A percentile compares a stretch with the other conserved stretches of the same genome.
Evolutionary conservation across 2,797 vertebrate genomes (phyloP).

Genomic region (Enteromius radiatus): DNA sequence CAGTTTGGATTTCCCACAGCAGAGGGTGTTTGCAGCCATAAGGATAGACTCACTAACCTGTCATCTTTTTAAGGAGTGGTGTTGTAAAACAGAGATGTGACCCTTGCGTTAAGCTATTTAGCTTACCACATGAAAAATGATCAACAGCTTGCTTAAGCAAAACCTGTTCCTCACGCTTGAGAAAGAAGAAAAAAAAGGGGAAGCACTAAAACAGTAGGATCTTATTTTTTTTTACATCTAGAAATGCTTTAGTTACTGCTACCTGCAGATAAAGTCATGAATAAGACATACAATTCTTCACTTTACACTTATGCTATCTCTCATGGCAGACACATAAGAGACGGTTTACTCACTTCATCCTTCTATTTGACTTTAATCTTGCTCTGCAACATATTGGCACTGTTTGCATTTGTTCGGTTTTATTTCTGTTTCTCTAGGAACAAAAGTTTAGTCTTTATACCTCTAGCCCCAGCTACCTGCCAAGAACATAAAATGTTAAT

Average conservation of each 20-base stretch:
- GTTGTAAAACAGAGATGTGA: neutral
- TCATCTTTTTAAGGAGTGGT: neutral
- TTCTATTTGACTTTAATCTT: slow-evolving; percentile 12
- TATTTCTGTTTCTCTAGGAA: neutral
- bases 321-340: neutral
- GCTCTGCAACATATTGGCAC: neutral
- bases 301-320: neutral
- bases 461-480: neutral
- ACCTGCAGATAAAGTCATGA: neutral
- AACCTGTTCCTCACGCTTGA: slow-evolving; percentile 34
- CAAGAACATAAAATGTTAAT: neutral
- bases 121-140: neutral
- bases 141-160: neutral
- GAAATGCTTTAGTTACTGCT: neutral
- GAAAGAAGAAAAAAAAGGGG: neutral
- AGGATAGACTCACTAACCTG: neutral
- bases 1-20: neutral
- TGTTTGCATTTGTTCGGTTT: neutral
- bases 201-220: neutral
- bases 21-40: neutral
- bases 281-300: neutral
- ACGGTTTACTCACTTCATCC: neutral
- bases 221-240: neutral
- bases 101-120: neutral
- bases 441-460: neutral